Evolutionary conservation across 92 coral and sea anemone species (phyloP), one percentile per base, ranked within the genome.

Genomic region (Epizoanthus rinbou): DNA sequence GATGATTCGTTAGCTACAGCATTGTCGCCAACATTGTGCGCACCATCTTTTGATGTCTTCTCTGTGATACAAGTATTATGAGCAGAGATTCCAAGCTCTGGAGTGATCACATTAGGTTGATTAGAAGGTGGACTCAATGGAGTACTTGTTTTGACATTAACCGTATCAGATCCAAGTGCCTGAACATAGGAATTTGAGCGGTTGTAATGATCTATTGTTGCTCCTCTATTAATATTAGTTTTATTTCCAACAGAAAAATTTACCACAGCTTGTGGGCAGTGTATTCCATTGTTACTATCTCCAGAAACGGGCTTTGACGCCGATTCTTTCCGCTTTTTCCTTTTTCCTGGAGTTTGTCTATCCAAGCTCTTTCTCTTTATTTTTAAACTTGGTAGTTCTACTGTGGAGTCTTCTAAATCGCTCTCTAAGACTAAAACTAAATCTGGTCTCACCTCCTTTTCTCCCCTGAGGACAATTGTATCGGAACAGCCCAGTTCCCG

Each of bases 321-420:
- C 37, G 81, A 60, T 19, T 60, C 24, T 78, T 59, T 78, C 60
- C 82, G 66, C 82, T 78, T 78, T 78, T 62, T 78, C 17, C 82
- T 62, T 78, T 52, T 78, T 10, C 71, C 82, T 22, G 82, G 71
- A 11, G 82, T 78, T 60, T 22, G 70, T 21, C 82, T 60, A 11
- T 78, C 82, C 45, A 78, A 41, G 17, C 82, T 78, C 50, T 78
- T 78, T 57, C 82, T 62, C 52, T 78, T 78, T 78, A 59, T 78
- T 37, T 78, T 78, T 6, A 60, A n/a, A 78, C 82, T 78, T 0
- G 25, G 82, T 8, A 78, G 58, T 65, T 76, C 82, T 21, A 19
- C 18, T 11, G 6, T 9, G 13, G 69, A 5, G 16, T 18, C 47
- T 35, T 21, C 9, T 37, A 37, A 37, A 37, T 6, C 43, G 1